phyloP scores from a whole-genome alignment of 2,888 invertebrate genomes.

The Stenoptilia bipunctidactyla region DNA sequence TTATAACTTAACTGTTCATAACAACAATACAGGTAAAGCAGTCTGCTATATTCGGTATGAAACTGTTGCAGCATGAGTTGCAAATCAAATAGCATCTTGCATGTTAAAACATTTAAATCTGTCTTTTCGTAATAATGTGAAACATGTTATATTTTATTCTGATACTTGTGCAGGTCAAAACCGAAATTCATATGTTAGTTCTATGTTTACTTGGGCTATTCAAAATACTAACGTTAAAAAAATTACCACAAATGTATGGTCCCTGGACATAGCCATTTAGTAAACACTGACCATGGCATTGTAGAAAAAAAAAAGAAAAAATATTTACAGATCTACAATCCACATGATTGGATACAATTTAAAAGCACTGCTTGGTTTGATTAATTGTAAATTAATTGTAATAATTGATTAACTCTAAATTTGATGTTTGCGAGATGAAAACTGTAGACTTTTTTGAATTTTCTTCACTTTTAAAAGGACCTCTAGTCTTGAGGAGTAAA shows the following conservation, averaged over 20 bases:
- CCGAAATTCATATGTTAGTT: constrained; percentile 15
- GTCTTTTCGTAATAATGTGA: constrained; percentile 3
- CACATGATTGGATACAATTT: constrained; percentile 11
- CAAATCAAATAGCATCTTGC: constrained; percentile 18
- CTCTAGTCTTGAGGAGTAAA: constrained; percentile 1
- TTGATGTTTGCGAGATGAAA: constrained; percentile 8
- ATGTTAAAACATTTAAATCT: not conserved
- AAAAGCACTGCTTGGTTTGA: too few relatives aligned
- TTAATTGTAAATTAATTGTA: too few relatives aligned
- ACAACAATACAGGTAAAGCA: too few relatives aligned
- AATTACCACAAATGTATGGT: constrained; percentile 15
- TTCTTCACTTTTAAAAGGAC: constrained; percentile 3
- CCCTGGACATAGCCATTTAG: constrained; percentile 14
- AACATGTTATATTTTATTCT: constrained; percentile 11
- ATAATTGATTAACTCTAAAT: constrained; percentile 6
- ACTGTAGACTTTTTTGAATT: constrained; percentile 3
- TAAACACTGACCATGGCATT: constrained; percentile 13
- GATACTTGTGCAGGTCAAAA: constrained; percentile 16
- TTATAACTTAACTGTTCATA: too few relatives aligned
- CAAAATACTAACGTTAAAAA: constrained; percentile 5
- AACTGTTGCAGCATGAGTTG: too few relatives aligned
- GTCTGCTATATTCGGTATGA: too few relatives aligned
- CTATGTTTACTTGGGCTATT: constrained; percentile 16
- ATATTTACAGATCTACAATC: constrained; percentile 9
- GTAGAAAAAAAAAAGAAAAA: constrained; percentile 11